Conservation (phyloP, 2,888 invertebrate species). For the Crossocerus cetratus region DNA sequence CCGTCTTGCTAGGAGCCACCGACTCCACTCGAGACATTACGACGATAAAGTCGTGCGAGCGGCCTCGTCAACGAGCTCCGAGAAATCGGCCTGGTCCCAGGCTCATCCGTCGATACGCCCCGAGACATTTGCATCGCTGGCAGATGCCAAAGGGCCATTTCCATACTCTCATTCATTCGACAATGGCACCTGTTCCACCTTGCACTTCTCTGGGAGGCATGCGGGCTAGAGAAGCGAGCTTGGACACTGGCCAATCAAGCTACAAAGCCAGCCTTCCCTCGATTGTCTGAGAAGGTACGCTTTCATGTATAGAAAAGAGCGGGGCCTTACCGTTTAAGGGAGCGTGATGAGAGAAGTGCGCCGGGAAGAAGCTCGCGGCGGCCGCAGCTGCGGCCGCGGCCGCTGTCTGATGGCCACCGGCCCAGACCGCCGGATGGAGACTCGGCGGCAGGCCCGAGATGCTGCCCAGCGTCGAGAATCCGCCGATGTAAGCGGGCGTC, state of each 20-base stretch:
- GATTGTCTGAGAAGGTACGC: not conserved
- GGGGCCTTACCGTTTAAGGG: slow-evolving; percentile 68
- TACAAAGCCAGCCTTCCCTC: slow-evolving; percentile 43
- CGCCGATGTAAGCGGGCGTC: slow-evolving; percentile 71
- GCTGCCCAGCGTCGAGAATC: slow-evolving; percentile 66
- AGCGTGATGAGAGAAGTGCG: slow-evolving; percentile 72
- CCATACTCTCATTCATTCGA: slow-evolving; percentile 5
- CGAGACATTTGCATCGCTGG: not conserved
- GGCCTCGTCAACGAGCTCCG: not conserved
- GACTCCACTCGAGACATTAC: not conserved
- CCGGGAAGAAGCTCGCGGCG: slow-evolving; percentile 69
- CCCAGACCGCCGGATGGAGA: slow-evolving; percentile 72
- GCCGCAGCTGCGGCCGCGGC: slow-evolving; percentile 65
- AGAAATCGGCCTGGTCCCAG: not conserved
- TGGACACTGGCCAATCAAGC: slow-evolving; percentile 46
- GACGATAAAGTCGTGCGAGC: not conserved
- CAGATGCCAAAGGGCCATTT: not conserved
- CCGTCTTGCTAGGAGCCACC: not conserved
- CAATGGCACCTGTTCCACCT: slow-evolving; percentile 31
- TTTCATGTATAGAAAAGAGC: no score
- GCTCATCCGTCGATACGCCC: not conserved
- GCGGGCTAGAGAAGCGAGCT: slow-evolving; percentile 26
- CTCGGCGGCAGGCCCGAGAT: slow-evolving; percentile 63
- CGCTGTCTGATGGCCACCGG: slow-evolving; percentile 66
- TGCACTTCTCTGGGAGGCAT: not conserved